Evolutionary conservation across 2,113 vertebrate species (phyloP).

Genomic region (Chloroceryle aenea): DNA sequence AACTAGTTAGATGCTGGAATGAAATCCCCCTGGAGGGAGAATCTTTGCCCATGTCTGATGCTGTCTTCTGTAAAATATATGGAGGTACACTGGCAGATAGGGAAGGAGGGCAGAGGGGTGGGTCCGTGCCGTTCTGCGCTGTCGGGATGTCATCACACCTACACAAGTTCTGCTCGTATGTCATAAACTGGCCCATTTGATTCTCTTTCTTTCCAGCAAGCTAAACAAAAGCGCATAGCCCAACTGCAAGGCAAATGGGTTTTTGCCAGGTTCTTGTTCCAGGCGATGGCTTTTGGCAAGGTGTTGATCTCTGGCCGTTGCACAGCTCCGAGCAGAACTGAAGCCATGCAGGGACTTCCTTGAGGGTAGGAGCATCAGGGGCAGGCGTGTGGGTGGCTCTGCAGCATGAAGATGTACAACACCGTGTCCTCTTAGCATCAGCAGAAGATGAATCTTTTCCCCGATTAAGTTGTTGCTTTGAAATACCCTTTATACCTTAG

Average conservation of each 20-base stretch:
- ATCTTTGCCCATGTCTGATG: background rate
- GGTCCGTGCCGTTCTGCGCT: background rate
- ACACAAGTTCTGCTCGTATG: background rate
- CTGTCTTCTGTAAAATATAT: background rate
- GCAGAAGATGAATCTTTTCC: background rate
- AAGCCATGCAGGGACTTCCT: background rate
- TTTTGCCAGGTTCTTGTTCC: background rate
- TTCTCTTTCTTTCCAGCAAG: background rate
- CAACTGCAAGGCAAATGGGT: background rate
- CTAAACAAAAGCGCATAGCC: accelerated
- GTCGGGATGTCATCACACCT: background rate
- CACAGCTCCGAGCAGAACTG: background rate
- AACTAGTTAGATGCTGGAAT: background rate
- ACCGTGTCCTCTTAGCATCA: background rate
- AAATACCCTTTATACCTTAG: background rate
- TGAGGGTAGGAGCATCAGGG: background rate
- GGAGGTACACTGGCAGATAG: background rate
- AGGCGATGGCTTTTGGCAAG: background rate
- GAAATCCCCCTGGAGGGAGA: background rate
- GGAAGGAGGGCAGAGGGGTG: background rate
- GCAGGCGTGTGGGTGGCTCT: background rate
- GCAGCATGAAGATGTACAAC: background rate
- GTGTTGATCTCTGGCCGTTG: background rate
- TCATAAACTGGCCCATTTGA: background rate
- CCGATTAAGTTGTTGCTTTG: background rate